phyloP scores from a whole-genome alignment of 1,140 invertebrate species.

The Cherax quadricarinatus region DNA sequence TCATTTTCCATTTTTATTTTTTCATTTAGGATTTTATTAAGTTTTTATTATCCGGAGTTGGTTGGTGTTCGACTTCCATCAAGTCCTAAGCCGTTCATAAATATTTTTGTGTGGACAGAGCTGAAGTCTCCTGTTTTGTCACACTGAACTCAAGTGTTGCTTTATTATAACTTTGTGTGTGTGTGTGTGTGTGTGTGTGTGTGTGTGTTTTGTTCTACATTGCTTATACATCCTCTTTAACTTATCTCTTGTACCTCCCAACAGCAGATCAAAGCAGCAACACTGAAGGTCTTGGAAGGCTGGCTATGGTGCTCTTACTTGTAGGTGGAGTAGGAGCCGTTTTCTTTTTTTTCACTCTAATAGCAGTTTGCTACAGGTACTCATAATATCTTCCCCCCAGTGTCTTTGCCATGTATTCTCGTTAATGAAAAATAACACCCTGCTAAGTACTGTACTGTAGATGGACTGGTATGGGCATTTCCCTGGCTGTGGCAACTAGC shows the following conservation, averaged over 20 bases:
- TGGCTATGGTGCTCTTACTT: slow-evolving; percentile 93
- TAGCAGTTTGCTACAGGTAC: slow-evolving; percentile 97
- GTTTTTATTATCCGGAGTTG: slow-evolving; percentile 30
- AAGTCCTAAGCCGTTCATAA: slow-evolving; percentile 5
- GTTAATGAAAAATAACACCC: slow-evolving; percentile 46
- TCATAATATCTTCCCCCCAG: slow-evolving; percentile 27
- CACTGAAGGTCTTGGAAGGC: slow-evolving; percentile 89
- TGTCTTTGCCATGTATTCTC: slow-evolving; percentile 51
- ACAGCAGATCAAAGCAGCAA: slow-evolving; percentile 79
- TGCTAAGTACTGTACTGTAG: slow-evolving; percentile 66
- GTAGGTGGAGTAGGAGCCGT: slow-evolving; percentile 93
- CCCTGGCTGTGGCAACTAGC: slow-evolving; percentile 62
- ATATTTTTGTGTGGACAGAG: slow-evolving; percentile 13
- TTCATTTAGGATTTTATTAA: background rate
- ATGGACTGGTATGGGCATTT: slow-evolving; percentile 56
- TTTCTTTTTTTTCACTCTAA: slow-evolving; percentile 95
- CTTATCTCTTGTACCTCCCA: slow-evolving; percentile 77
- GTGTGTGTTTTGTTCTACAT: background rate
- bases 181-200: slow-evolving; percentile 21
- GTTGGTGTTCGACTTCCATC: background rate
- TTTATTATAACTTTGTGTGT: slow-evolving; percentile 16
- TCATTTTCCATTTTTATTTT: background rate
- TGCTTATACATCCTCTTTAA: slow-evolving; percentile 60
- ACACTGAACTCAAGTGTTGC: background rate
- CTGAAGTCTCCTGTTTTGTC: slow-evolving; percentile 15